These are phyloP conservation scores for Amphiprion percula DNA, from an alignment of 2,113 vertebrate genomes.

Conservation along the genomic window DNA sequence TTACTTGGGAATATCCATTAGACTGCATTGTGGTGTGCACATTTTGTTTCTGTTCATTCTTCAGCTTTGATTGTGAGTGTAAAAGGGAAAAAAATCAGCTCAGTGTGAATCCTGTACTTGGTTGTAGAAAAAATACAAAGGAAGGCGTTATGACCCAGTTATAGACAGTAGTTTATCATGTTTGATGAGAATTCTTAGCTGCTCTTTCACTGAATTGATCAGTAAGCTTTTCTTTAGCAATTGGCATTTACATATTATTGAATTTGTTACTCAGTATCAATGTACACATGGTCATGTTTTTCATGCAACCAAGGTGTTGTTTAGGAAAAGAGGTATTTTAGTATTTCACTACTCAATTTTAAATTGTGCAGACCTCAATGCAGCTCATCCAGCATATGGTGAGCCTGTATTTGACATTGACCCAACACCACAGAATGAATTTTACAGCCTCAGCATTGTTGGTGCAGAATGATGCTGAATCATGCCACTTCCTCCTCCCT, in stretches of 20 bases:
- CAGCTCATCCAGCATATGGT: background rate
- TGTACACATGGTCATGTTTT: background rate
- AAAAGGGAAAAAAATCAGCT: background rate
- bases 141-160: too few species aligned
- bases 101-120: background rate
- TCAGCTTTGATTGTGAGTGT: background rate
- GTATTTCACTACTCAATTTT: background rate
- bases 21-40: constrained; percentile 30
- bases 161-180: too few species aligned
- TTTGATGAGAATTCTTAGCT: background rate
- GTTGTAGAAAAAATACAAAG: too few species aligned
- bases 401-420: background rate
- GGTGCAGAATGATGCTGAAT: background rate
- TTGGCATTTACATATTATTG: background rate
- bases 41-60: background rate
- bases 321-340: too few species aligned
- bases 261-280: background rate
- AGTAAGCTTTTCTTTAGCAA: background rate
- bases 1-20: background rate
- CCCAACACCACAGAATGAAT: background rate
- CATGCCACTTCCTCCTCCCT: background rate
- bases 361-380: constrained; percentile 43
- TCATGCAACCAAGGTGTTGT: too few species aligned
- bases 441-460: background rate
- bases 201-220: background rate